These are phyloP conservation scores for Phocides pigmalion DNA, from an alignment of 1,140 invertebrate genomes.

Conservation along the genomic window DNA sequence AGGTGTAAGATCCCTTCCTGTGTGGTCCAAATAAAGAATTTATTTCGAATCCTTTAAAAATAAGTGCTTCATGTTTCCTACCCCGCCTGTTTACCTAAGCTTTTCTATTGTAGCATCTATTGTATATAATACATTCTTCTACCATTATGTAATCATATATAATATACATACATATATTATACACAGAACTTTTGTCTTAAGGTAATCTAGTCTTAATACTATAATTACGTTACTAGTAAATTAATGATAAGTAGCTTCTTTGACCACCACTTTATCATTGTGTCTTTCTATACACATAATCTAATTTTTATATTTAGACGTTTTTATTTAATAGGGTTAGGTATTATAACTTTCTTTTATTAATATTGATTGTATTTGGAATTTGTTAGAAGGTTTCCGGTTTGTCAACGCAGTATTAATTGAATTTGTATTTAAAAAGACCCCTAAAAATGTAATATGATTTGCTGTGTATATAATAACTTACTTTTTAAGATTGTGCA, in stretches of 20 bases:
- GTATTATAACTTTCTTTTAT: not conserved
- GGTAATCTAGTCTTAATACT: constrained; percentile 2
- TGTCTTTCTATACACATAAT: not conserved
- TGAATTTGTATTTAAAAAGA: not conserved
- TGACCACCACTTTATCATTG: not conserved
- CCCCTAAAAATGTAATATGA: not conserved
- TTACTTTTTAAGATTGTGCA: constrained; percentile 37
- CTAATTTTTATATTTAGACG: not conserved
- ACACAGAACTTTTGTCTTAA: too few relatives aligned
- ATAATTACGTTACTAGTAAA: constrained; percentile 4
- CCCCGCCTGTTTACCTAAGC: constrained; percentile 6
- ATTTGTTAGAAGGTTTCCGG: not conserved
- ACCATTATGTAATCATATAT: too few relatives aligned
- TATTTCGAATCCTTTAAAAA: constrained; percentile 33
- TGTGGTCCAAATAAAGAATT: constrained; percentile 60
- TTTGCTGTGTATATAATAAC: constrained; percentile 29
- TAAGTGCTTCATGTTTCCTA: constrained; percentile 15
- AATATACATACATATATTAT: too few relatives aligned
- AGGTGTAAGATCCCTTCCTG: constrained; percentile 42
- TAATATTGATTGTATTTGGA: not conserved
- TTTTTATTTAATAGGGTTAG: too few relatives aligned
- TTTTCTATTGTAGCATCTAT: not conserved
- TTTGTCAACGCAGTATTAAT: not conserved
- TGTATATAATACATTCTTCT: not conserved
- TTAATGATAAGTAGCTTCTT: not conserved